Conservation (phyloP, 2,797 vertebrate genomes). For the Paramormyrops hopkinsi region DNA sequence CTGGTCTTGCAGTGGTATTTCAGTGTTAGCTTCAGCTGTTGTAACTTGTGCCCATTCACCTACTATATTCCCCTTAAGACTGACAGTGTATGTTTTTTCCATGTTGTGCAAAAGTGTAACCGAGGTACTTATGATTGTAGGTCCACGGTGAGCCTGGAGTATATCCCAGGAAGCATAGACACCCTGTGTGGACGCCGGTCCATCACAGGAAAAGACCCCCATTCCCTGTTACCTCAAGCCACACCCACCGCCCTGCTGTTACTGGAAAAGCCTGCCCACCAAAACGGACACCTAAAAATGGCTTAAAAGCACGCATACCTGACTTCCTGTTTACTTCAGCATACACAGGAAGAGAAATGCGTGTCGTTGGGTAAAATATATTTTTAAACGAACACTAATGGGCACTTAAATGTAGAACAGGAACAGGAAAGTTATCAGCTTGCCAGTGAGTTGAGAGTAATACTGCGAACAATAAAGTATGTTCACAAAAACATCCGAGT, state of each 20-base stretch:
- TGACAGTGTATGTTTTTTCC: background rate
- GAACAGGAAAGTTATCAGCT: background rate
- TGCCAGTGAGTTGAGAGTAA: background rate
- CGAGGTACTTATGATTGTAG: background rate
- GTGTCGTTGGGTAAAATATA: conserved; percentile 28
- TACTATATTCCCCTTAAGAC: background rate
- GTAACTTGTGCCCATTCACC: background rate
- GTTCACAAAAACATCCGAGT: background rate
- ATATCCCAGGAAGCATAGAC: background rate
- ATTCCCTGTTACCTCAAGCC: background rate
- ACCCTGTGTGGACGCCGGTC: background rate
- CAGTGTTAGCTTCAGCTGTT: background rate
- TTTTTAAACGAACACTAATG: conserved; percentile 29
- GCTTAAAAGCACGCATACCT: background rate
- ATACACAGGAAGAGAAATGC: conserved; percentile 24
- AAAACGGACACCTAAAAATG: background rate
- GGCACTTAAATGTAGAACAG: conserved; percentile 7
- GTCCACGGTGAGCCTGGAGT: background rate
- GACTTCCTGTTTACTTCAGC: conserved; percentile 21
- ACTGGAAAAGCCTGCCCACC: background rate
- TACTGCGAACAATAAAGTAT: background rate
- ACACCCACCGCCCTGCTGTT: background rate
- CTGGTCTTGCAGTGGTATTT: background rate
- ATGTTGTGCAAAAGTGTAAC: background rate
- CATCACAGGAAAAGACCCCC: background rate